Base-by-base conservation (phyloP, 2,888 invertebrate genomes). In the Mantis religiosa region DNA sequence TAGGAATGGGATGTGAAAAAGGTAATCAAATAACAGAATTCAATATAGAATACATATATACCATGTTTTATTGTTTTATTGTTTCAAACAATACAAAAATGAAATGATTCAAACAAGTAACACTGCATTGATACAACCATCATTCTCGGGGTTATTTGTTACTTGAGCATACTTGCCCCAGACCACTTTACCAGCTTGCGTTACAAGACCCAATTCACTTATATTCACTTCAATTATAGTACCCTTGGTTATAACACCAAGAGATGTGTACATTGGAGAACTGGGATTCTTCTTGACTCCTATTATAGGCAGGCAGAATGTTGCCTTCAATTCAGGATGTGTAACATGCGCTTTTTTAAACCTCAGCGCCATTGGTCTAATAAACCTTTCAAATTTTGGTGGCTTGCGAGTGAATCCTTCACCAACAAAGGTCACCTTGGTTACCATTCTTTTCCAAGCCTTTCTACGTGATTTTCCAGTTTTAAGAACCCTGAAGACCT, bases 151-250 rank as follows among this genome's bases (percentile, higher is more conserved):
- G 94, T 99, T 98, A 93, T 99, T 99, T 0, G 99, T 99, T 28
- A 99, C 99, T 94, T 99, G 99, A 0, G 99, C 99, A 93, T 98
- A 99, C 95, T 99, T 99, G 89, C 99, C 99, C 99, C 99, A 99
- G 0, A 99, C 98, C 86, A 99, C 99, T 95, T 99, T 99, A 90
- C 99, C 99, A 14, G 98, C 97, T 93, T 99, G 99, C 0, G 99
- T 99, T 1, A 99, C 99, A 90, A 99, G 95, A 94, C 99, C 99
- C 90, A 99, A 94, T 94, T 99, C 99, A 9, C 98, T 99, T 91
- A 99, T 98, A 93, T 99, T 99, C 0, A 99, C 97, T 95, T 99
- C 99, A 89, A 99, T 97, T 0, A 99, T 96, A 1, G 99, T 99
- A 93, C 99, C 99, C 94, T 99, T 99, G 0, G 99, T 99, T 88